Conservation (phyloP, 1,140 invertebrate genomes). For the Drosophila athabasca region DNA sequence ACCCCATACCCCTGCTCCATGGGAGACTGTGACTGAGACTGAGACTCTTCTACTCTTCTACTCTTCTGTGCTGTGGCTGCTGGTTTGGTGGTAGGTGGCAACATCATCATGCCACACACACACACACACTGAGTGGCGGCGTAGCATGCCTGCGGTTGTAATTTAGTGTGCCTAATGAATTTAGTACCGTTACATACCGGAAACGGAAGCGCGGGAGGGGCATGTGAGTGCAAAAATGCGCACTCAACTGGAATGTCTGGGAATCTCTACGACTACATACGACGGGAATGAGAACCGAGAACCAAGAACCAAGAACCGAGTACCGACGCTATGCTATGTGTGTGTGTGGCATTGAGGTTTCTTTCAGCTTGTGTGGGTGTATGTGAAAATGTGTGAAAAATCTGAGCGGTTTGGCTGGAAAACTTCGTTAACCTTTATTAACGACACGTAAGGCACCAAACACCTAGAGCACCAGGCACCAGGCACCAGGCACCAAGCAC, state of each 20-base stretch:
- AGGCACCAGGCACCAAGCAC: background rate
- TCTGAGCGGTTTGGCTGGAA: conserved; percentile 58
- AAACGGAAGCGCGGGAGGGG: conserved; percentile 39
- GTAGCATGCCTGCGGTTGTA: conserved; percentile 64
- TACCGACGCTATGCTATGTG: background rate
- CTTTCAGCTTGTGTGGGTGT: background rate
- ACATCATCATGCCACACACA: conserved; percentile 44
- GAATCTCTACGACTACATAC: conserved; percentile 14
- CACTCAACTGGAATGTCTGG: conserved; percentile 65
- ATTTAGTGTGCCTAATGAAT: conserved; percentile 82
- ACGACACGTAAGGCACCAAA: conserved; percentile 24
- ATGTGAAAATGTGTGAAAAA: conserved; percentile 71
- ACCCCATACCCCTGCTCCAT: background rate
- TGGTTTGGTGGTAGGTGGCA: conserved; percentile 11
- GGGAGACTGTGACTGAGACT: no score
- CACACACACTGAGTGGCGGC: no score
- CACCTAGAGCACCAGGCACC: background rate
- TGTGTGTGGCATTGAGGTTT: conserved; percentile 19
- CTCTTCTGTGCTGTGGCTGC: background rate
- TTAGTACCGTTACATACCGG: conserved; percentile 79
- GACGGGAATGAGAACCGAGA: no score
- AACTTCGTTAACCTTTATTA: conserved; percentile 81
- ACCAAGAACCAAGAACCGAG: no score
- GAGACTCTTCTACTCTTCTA: no score
- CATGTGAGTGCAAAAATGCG: conserved; percentile 80